A percentile compares a stretch with the other conserved stretches of the same genome.
Evolutionary conservation across 23 tunicate genomes (phyloP).

Genomic region (Ciona savignyi): DNA sequence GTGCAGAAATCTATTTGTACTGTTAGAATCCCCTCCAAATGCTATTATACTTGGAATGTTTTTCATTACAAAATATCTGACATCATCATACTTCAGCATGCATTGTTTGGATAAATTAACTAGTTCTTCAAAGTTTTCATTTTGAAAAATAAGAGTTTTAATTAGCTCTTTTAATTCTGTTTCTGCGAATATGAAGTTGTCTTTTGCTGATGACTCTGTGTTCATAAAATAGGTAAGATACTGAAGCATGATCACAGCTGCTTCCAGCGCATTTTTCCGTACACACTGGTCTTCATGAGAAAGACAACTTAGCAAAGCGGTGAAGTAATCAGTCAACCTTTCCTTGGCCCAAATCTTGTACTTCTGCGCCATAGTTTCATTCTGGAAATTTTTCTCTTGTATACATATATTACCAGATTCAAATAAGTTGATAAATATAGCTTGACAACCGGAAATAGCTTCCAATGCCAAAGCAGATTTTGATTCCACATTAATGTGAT

Average conservation of each 20-base stretch:
- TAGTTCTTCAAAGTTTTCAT: not conserved
- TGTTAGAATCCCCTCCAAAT: not conserved
- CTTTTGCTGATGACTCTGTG: not conserved
- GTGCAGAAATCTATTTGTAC: not conserved
- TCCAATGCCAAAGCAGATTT: not conserved
- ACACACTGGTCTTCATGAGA: not conserved
- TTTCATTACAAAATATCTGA: constrained; percentile 11
- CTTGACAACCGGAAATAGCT: constrained; percentile 7
- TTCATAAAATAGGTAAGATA: not conserved
- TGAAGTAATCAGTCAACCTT: constrained; percentile 10
- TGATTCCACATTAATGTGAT: not conserved
- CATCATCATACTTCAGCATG: constrained; percentile 8
- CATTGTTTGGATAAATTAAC: not conserved
- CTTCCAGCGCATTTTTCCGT: not conserved
- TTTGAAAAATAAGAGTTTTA: not conserved
- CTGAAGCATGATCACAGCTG: not conserved
- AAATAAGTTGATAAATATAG: constrained; percentile 11
- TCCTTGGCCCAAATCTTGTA: constrained; percentile 35
- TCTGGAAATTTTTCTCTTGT: not conserved
- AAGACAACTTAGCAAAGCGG: not conserved
- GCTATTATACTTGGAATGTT: not conserved
- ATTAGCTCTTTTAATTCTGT: not conserved
- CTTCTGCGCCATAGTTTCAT: not conserved
- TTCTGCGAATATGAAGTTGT: constrained; percentile 4
- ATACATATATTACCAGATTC: constrained; percentile 8